These are phyloP conservation scores for Orchesellides sinensis DNA, from an alignment of 2,888 invertebrate genomes.

Conservation along the genomic window DNA sequence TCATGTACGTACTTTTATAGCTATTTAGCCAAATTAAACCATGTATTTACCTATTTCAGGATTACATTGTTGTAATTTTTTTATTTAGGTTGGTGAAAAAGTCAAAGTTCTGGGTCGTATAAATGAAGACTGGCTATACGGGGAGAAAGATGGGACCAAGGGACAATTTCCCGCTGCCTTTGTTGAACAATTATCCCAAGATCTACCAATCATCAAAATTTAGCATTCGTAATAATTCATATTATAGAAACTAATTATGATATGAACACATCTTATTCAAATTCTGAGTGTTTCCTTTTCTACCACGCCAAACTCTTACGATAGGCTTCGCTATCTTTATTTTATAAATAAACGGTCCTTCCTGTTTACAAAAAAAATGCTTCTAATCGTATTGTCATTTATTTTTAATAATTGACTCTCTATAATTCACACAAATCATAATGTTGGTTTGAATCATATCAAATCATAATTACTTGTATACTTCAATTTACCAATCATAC, in stretches of 20 bases:
- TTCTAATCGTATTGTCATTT: no score
- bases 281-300: neutral
- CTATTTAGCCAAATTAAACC: neutral
- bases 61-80: neutral
- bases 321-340: no score
- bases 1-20: conserved; percentile 46
- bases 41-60: no score
- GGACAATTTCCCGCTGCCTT: conserved; percentile 75
- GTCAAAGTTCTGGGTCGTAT: conserved; percentile 74
- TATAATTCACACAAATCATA: no score
- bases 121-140: conserved; percentile 75
- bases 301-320: neutral
- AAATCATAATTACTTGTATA: no score
- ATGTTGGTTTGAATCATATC: no score
- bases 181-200: conserved; percentile 70
- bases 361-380: no score
- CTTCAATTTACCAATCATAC: no score
- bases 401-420: no score
- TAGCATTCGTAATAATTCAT: neutral
- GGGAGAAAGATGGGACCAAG: conserved; percentile 71
- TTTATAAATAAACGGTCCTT: no score
- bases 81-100: conserved; percentile 73
- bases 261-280: neutral
- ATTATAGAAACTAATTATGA: neutral
- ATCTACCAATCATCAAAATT: conserved; percentile 64